Percentiles rank a stretch among this genome's conserved stretches.
Conservation (phyloP, 2,113 vertebrate genomes). For the Cyrtonyx montezumae region DNA sequence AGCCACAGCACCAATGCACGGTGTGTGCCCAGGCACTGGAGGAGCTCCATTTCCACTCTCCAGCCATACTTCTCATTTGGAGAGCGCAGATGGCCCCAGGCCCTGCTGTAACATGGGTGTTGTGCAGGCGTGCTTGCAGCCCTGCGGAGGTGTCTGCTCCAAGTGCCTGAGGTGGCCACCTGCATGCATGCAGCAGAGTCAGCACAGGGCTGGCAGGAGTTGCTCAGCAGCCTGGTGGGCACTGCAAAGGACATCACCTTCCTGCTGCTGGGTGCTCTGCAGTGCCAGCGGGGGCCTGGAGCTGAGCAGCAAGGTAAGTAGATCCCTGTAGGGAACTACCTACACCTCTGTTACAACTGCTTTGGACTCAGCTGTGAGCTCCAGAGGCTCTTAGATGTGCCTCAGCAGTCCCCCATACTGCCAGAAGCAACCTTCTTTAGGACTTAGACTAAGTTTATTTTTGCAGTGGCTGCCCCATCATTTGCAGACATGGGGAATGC, state of each 20-base stretch:
- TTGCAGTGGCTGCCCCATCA: conserved; percentile 83
- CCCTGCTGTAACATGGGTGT: neutral
- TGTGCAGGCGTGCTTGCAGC: conserved; percentile 81
- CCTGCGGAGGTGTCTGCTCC: conserved; percentile 83
- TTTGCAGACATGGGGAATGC: conserved; percentile 92
- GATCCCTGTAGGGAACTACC: neutral
- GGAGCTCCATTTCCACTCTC: neutral
- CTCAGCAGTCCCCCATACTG: neutral
- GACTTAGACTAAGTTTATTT: neutral
- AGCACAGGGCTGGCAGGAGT: conserved; percentile 43
- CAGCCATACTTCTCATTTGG: neutral
- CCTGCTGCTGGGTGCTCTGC: conserved; percentile 83
- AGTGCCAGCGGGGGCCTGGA: conserved; percentile 60
- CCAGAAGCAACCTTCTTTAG: neutral
- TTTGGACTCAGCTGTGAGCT: neutral
- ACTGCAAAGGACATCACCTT: conserved; percentile 70
- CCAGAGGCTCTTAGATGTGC: too few species aligned
- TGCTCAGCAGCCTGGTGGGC: conserved; percentile 75
- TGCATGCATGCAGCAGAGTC: conserved; percentile 52
- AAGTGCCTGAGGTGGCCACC: conserved; percentile 62
- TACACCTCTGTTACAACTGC: neutral
- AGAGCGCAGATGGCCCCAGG: neutral
- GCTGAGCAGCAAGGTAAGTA: conserved; percentile 64
- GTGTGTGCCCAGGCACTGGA: conserved; percentile 34
- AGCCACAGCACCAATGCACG: conserved; percentile 80